Evolutionary conservation across 2,113 vertebrate species (phyloP).

Genomic region (Salvelinus fontinalis): DNA sequence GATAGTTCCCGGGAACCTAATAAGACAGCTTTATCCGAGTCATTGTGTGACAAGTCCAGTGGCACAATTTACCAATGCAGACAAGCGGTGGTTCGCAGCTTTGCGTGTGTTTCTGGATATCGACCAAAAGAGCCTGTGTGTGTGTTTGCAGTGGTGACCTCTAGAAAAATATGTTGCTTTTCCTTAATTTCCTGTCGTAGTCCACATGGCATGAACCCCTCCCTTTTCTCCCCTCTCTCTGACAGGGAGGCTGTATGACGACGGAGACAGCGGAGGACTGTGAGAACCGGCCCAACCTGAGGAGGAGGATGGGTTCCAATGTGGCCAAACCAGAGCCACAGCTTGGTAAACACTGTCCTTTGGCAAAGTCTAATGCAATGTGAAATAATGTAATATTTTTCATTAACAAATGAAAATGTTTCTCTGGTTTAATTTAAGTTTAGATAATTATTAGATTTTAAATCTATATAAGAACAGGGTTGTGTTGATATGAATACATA

Average conservation of each 20-base stretch:
- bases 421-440: too few species aligned
- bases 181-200: too few species aligned
- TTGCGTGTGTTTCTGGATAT: neutral
- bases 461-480: too few species aligned
- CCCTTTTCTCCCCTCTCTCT: neutral
- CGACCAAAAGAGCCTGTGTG: neutral
- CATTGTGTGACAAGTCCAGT: neutral
- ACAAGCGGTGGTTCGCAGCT: neutral
- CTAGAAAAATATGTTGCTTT: too few species aligned
- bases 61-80: neutral
- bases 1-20: neutral
- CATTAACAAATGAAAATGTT: too few species aligned
- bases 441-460: too few species aligned
- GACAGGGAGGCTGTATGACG: slow-evolving; percentile 77
- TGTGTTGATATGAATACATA: neutral
- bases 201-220: too few species aligned
- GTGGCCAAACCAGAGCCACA: slow-evolving; percentile 79
- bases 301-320: slow-evolving; percentile 90
- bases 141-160: neutral
- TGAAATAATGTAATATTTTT: too few species aligned
- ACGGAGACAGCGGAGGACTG: slow-evolving; percentile 68
- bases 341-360: slow-evolving; percentile 72
- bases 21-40: too few species aligned
- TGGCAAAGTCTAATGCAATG: too few species aligned
- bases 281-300: slow-evolving; percentile 84